Evolutionary conservation across 2,797 vertebrate species (phyloP), one percentile per base, ranked within the genome.

Genomic region (Nannoperca australis): DNA sequence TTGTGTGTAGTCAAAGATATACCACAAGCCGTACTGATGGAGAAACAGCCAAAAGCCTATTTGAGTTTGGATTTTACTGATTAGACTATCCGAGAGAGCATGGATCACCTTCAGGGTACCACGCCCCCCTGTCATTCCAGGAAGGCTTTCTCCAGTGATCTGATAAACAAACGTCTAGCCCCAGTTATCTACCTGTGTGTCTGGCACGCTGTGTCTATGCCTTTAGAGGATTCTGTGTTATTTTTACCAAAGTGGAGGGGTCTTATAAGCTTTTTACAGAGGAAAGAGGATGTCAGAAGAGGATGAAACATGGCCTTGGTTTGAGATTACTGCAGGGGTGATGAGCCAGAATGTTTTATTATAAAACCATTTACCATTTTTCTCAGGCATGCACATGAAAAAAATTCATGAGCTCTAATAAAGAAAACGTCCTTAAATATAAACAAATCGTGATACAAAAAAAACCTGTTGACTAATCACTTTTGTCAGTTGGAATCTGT

Each of bases 71-170:
- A 45, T 56, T 85, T 89, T 82, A 81, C 54, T 70, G 84, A 84
- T 91, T 34, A 73, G 64, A 85, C 75, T 55, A 42, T 60, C 55
- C 65, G 81, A 61, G 58, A 76, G 81, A 80, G 73, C 72, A 24
- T 61, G 51, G 58, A 62, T 69, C 62, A 44, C 70, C 90, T 82
- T 87, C 65, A 50, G 88, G 89, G 75, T 53, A 84, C 80, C 84
- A 80, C 85, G 75, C 90, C 86, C 44, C 44, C 44, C 63, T 45
- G 80, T 86, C 84, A 89, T 83, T 90, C 85, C 80, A 89, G 47
- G 64, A 73, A 83, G 76, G 59, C 76, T 55, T 88, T 70, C 72
- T 55, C 73, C 66, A 12, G 24, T 81, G 70, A 93, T 92, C 88
- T 83, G 86, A 91, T 88, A 73, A 89, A 85, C 85, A 88, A 85